These are phyloP conservation scores for Caenorhabditis doughertyi DNA, from an alignment of 2,888 invertebrate species.

Conservation along the genomic window DNA sequence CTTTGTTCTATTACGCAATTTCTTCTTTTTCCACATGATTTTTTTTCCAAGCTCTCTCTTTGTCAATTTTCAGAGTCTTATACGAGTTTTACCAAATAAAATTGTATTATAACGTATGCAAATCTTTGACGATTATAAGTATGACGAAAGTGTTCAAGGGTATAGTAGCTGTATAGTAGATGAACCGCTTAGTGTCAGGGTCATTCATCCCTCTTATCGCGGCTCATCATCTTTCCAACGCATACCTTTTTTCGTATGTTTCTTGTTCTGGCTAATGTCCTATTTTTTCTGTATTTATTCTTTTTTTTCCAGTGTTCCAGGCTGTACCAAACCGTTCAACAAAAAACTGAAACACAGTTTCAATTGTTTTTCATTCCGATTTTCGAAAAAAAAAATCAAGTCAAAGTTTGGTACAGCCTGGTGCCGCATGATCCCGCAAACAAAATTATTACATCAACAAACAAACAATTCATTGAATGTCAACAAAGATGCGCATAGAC, in stretches of 20 bases:
- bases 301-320: not conserved
- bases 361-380: too few species aligned
- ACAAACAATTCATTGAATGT: too few species aligned
- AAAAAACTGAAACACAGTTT: too few species aligned
- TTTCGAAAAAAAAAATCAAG: too few species aligned
- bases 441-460: too few species aligned
- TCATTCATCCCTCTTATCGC: constrained; percentile 41
- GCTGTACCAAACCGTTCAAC: too few species aligned
- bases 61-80: constrained; percentile 15
- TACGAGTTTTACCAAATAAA: constrained; percentile 34
- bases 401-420: too few species aligned
- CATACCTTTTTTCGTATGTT: not conserved
- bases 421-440: too few species aligned
- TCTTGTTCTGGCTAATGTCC: not conserved
- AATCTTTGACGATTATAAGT: constrained; percentile 1
- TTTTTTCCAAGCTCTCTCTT: not conserved
- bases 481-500: too few species aligned
- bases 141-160: constrained; percentile 14
- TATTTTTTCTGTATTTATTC: not conserved
- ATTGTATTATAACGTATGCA: constrained; percentile 18
- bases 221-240: constrained; percentile 34
- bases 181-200: constrained; percentile 49
- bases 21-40: not conserved
- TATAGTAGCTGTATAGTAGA: constrained; percentile 17
- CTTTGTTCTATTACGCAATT: not conserved